These are phyloP conservation scores for Hypercompe scribonia DNA, from an alignment of 2,888 invertebrate species.

Conservation along the genomic window DNA sequence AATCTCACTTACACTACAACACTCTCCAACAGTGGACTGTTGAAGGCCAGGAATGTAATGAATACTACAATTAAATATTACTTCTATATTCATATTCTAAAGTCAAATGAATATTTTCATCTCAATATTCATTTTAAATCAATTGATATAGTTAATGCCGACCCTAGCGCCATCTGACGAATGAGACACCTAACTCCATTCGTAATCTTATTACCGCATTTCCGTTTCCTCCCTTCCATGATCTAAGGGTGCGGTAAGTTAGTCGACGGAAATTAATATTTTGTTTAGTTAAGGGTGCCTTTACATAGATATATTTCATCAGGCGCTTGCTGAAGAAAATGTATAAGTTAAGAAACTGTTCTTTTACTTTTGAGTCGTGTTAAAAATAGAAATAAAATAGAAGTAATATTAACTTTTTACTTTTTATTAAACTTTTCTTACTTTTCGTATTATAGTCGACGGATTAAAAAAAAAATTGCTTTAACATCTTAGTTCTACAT, in stretches of 20 bases:
- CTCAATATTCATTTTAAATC: slow-evolving; percentile 22
- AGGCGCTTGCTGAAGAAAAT: neutral
- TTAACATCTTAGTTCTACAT: no score
- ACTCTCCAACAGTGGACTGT: no score
- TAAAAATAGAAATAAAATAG: neutral
- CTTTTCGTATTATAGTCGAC: no score
- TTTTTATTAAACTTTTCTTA: no score
- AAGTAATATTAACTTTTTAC: no score
- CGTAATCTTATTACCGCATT: slow-evolving; percentile 51
- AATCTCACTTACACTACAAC: no score
- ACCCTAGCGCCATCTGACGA: slow-evolving; percentile 28
- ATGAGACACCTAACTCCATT: slow-evolving; percentile 49
- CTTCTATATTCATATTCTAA: neutral
- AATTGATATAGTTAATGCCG: slow-evolving; percentile 41
- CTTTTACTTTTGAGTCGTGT: neutral
- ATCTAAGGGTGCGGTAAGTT: slow-evolving; percentile 21
- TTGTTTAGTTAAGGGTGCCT: slow-evolving; percentile 20
- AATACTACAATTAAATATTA: neutral
- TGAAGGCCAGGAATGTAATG: no score
- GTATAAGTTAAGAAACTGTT: neutral
- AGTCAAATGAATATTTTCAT: slow-evolving; percentile 18
- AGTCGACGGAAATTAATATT: slow-evolving; percentile 29
- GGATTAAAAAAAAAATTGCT: no score
- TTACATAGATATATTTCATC: slow-evolving; percentile 9
- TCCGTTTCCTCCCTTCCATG: slow-evolving; percentile 32